These are phyloP conservation scores for Scaptomyza flava DNA, from an alignment of 2,888 invertebrate species.

Conservation along the genomic window DNA sequence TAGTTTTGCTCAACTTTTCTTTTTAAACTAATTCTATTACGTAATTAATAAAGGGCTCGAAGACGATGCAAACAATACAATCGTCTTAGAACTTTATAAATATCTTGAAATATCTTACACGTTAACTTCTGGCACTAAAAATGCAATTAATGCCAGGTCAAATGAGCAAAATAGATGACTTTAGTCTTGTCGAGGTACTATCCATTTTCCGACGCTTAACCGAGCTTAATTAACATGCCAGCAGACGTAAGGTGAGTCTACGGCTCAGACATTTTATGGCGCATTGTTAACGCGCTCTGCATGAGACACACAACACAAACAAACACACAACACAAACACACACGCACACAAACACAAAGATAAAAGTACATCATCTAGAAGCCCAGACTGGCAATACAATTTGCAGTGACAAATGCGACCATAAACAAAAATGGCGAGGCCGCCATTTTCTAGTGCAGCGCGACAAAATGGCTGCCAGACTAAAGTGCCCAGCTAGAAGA, in stretches of 20 bases:
- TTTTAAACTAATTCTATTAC: not conserved
- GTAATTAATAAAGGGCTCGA: not conserved
- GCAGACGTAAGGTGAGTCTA: slow-evolving; percentile 64
- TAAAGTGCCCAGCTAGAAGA: slow-evolving; percentile 46
- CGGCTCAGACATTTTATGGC: slow-evolving; percentile 49
- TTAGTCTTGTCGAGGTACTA: slow-evolving; percentile 3
- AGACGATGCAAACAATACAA: not conserved
- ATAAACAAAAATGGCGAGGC: slow-evolving; percentile 73
- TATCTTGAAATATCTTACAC: not conserved
- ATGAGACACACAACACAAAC: slow-evolving; percentile 15
- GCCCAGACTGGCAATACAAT: slow-evolving; percentile 60
- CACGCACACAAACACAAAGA: not conserved
- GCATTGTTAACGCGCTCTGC: slow-evolving; percentile 44
- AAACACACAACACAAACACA: not conserved
- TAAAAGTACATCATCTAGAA: slow-evolving; percentile 25
- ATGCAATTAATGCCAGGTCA: slow-evolving; percentile 44
- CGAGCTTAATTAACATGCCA: slow-evolving; percentile 63
- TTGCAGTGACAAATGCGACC: slow-evolving; percentile 72
- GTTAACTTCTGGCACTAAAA: slow-evolving; percentile 35
- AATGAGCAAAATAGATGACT: slow-evolving; percentile 45
- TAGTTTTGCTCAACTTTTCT: slow-evolving; percentile 24
- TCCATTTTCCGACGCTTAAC: slow-evolving; percentile 6
- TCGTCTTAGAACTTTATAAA: not conserved
- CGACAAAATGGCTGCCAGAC: slow-evolving; percentile 71
- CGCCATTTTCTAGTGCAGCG: slow-evolving; percentile 69